Evolutionary conservation across 2,797 vertebrate genomes (phyloP), one percentile per base, ranked within the genome.

Genomic region (Catostomus latipinnis): DNA sequence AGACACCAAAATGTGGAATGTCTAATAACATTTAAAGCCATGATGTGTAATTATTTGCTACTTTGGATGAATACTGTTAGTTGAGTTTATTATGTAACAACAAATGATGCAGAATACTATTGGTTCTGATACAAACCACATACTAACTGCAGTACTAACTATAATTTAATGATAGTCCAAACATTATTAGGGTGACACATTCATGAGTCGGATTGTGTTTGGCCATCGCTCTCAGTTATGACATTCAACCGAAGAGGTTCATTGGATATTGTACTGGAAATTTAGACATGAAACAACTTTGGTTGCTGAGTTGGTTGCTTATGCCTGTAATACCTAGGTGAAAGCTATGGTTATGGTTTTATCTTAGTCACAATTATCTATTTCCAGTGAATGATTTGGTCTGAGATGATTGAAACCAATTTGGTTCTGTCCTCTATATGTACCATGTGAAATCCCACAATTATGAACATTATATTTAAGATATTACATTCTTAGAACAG

Each of bases 261-360:
- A 69, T 73, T 74, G 66, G 66, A 68, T 53, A 74, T 82, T 78
- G 65, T 69, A 57, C 70, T 74, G 76, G 71, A 79, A 70, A 74
- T 63, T 65, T 10, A 79, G 52, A 66, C 78, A 57, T 82, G 67
- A 75, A 78, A 75, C 71, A 74, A 57, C 45, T 53, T 58, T 60
- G 67, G 58, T 75, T 43, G 58, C 77, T 56, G 60, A 6, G 50
- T 79, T 80, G 78, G 78, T 80, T 80, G 73, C 77, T 80, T 80
- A 73, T 72, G 78, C 78, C 78, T 80, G 78, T 80, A 80, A 80
- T 68, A 73, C 68, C 68, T 74, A 62, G 71, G 67, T 78, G 75
- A 79, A 63, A 67, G 57, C 71, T 43, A 74, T 68, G 50, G 53
- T 79, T 75, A 74, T 70, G 76, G 76, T 75, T 78, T 75, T 69